These are phyloP conservation scores for Rhorus exstirpatorius DNA, from an alignment of 2,888 invertebrate species.

Conservation along the genomic window DNA sequence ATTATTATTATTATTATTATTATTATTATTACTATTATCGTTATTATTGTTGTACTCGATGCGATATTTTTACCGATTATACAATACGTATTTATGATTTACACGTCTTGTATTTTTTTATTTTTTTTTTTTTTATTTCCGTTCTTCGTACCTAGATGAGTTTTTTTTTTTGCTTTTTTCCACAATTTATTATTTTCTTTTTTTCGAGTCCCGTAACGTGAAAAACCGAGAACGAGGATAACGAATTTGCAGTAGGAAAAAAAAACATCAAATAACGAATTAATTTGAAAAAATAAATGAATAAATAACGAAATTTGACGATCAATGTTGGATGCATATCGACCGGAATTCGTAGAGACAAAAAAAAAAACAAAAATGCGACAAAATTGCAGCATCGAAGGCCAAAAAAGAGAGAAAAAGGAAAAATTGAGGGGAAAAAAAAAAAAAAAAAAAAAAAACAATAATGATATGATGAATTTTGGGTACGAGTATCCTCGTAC, in stretches of 20 bases:
- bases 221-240: too few relatives aligned
- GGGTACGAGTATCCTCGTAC: slow-evolving; percentile 62
- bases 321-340: too few relatives aligned
- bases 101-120: slow-evolving; percentile 30
- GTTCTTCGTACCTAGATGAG: too few relatives aligned
- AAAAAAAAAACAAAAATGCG: neutral
- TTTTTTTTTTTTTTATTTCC: slow-evolving; percentile 34
- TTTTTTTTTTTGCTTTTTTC: too few relatives aligned
- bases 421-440: slow-evolving; percentile 53
- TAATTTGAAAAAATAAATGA: too few relatives aligned
- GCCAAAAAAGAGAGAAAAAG: slow-evolving; percentile 26
- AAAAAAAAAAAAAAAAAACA: slow-evolving; percentile 12
- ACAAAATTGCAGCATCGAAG: too few relatives aligned
- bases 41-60: slow-evolving; percentile 65
- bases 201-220: too few relatives aligned
- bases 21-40: slow-evolving; percentile 58
- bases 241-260: too few relatives aligned
- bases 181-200: too few relatives aligned
- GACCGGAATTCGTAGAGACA: neutral
- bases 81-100: slow-evolving; percentile 63
- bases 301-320: too few relatives aligned
- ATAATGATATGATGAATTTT: slow-evolving; percentile 2
- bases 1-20: slow-evolving; percentile 53
- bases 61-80: slow-evolving; percentile 70
- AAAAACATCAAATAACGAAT: too few relatives aligned